Evolutionary conservation across 2,113 vertebrate genomes (phyloP).

Genomic region (Australoheros scitulus): DNA sequence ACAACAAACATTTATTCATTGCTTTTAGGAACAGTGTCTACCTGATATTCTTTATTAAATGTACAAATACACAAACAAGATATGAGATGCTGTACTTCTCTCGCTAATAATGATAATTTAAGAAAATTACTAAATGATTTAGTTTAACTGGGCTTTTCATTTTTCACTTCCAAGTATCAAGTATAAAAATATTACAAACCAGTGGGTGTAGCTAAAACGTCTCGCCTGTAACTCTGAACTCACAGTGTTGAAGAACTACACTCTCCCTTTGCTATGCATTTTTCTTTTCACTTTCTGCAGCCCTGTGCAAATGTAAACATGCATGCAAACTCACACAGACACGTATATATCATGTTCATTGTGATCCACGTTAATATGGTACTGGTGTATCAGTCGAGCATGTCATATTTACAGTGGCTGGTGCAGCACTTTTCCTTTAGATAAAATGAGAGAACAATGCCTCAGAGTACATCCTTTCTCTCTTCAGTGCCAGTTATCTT

Average conservation of each 20-base stretch:
- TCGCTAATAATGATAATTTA: slow-evolving; percentile 50
- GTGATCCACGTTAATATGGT: slow-evolving; percentile 48
- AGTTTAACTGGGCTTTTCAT: not conserved
- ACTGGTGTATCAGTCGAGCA: slow-evolving; percentile 30
- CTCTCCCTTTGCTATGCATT: slow-evolving; percentile 39
- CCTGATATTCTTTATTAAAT: slow-evolving; percentile 38
- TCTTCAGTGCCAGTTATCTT: slow-evolving; percentile 20
- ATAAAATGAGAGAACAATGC: not conserved
- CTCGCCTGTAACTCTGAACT: slow-evolving; percentile 18
- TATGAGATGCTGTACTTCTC: slow-evolving; percentile 8
- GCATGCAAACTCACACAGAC: slow-evolving; percentile 40
- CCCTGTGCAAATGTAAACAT: slow-evolving; percentile 57
- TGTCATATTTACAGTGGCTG: slow-evolving; percentile 51
- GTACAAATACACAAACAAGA: slow-evolving; percentile 44
- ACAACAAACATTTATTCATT: slow-evolving; percentile 51
- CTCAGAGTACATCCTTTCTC: slow-evolving; percentile 8
- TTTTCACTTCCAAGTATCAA: slow-evolving; percentile 10
- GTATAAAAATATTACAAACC: slow-evolving; percentile 7
- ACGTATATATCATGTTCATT: slow-evolving; percentile 11
- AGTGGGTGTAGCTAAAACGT: slow-evolving; percentile 1
- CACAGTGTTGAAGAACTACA: slow-evolving; percentile 30
- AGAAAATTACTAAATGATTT: not conserved
- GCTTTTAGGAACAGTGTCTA: slow-evolving; percentile 60
- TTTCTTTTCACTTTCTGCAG: slow-evolving; percentile 40
- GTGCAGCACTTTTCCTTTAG: slow-evolving; percentile 26